These are phyloP conservation scores for Corythoichthys intestinalis DNA, from an alignment of 2,113 vertebrate species.

Conservation along the genomic window DNA sequence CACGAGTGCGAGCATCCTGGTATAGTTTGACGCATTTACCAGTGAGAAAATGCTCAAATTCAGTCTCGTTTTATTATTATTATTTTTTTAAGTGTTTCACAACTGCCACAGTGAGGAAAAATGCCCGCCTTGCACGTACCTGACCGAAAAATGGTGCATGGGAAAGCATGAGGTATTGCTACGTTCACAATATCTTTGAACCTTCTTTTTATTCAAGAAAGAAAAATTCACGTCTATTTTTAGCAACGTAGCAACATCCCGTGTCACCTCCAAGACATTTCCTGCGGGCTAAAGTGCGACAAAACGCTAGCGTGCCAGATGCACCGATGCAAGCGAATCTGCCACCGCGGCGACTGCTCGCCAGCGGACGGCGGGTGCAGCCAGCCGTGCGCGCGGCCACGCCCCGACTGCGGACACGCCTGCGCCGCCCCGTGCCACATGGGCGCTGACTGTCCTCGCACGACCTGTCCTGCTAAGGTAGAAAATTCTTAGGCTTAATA, in stretches of 20 bases:
- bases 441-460: conserved; percentile 78
- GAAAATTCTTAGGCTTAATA: background rate
- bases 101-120: conserved; percentile 94
- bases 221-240: background rate
- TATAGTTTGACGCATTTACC: conserved; percentile 33
- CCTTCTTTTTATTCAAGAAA: background rate
- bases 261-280: conserved; percentile 95
- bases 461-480: conserved; percentile 86
- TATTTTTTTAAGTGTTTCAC: conserved; percentile 85
- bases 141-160: conserved; percentile 98
- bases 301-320: conserved; percentile 82
- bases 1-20: conserved; percentile 96
- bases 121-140: conserved; percentile 95
- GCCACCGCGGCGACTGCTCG: conserved; percentile 89
- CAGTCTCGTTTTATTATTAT: accelerated
- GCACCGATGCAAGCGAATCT: conserved; percentile 90
- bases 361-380: conserved; percentile 81
- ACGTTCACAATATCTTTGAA: background rate
- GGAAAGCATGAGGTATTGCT: conserved; percentile 91
- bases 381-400: conserved; percentile 81
- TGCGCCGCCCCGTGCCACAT: conserved; percentile 88
- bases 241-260: conserved; percentile 95
- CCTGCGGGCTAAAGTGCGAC: conserved; percentile 88
- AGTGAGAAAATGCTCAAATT: background rate
- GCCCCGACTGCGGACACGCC: conserved; percentile 86